Evolutionary conservation across 1,140 invertebrate genomes (phyloP), one percentile per base, ranked within the genome.

Genomic region (Dysdera silvatica): DNA sequence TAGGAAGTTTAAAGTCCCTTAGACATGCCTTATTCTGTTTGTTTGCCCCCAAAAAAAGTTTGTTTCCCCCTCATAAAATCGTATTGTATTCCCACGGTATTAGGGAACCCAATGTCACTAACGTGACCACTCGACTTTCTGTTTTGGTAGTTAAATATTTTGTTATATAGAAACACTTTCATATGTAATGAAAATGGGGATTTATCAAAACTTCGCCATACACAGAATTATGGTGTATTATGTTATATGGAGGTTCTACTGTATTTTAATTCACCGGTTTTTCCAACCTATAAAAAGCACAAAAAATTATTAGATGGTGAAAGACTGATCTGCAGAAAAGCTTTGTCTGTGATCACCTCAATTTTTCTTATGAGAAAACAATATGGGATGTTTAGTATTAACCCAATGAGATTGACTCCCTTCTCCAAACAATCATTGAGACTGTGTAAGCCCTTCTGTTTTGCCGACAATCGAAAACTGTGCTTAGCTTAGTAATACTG

Each of bases 301-400:
- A 60, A 51, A 40, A 35, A 53, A 65, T 53, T 23, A 40, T 67
- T 55, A 18, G 48, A 33, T 7, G 35, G 2, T 32, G 32, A 56
- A 26, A 67, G 5, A 29, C 40, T n/a, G 5, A 67, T 66, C 45
- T 57, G 52, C 24, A 66, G 45, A 48, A 69, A 69, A 32, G 62
- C 58, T 28, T 69, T 69, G 14, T 69, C 58, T 4, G 49, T 26
- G 3, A 60, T 56, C 10, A 69, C 20, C n/a, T 14, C 54, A 24
- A 35, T 37, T 45, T 49, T n/a, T 4, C 64, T 6, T 2, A 14
- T n/a, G 8, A 37, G 49, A 63, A 69, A 69, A 20, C 24, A 16
- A 23, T n/a, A 16, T 26, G 78, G 41, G 28, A 78, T 63, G 3
- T 67, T 37, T 12, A 74, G 72, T 26, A 65, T 65, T 18, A 41